Conservation (phyloP, 2,888 invertebrate genomes). For the Ecliptopera silaceata region DNA sequence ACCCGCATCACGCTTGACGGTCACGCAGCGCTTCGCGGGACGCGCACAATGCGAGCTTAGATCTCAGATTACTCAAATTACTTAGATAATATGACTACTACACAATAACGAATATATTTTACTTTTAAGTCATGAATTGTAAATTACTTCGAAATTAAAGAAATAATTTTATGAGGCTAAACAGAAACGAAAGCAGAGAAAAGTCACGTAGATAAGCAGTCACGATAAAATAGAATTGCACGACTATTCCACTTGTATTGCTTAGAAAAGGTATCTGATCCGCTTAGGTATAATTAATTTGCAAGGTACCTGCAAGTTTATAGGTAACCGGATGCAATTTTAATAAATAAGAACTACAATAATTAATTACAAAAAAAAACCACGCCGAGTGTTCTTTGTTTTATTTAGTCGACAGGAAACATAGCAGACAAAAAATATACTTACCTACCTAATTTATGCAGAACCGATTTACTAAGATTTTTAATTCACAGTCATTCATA, state of each 20-base stretch:
- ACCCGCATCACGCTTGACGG: constrained; percentile 38
- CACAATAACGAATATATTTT: background rate
- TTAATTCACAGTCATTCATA: background rate
- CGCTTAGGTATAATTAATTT: background rate
- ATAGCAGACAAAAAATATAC: constrained; percentile 5
- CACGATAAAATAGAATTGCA: too few relatives aligned
- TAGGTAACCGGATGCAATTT: constrained; percentile 29
- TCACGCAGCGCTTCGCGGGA: constrained; percentile 52
- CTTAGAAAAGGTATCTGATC: background rate
- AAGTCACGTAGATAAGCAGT: too few relatives aligned
- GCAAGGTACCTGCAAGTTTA: constrained; percentile 28
- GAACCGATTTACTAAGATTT: background rate
- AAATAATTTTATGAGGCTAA: too few relatives aligned
- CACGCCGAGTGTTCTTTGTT: too few relatives aligned
- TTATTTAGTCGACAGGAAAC: constrained; percentile 3
- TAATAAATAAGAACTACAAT: background rate
- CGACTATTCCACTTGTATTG: too few relatives aligned
- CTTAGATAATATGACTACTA: background rate
- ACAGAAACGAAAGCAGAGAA: too few relatives aligned
- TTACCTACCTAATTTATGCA: constrained; percentile 2
- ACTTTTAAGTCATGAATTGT: background rate
- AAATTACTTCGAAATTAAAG: too few relatives aligned
- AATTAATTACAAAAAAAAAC: too few relatives aligned
- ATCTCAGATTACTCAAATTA: constrained; percentile 22
- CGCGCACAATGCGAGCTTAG: constrained; percentile 49